phyloP scores from a whole-genome alignment of 2,113 vertebrate genomes.

The Shinisaurus crocodilurus region DNA sequence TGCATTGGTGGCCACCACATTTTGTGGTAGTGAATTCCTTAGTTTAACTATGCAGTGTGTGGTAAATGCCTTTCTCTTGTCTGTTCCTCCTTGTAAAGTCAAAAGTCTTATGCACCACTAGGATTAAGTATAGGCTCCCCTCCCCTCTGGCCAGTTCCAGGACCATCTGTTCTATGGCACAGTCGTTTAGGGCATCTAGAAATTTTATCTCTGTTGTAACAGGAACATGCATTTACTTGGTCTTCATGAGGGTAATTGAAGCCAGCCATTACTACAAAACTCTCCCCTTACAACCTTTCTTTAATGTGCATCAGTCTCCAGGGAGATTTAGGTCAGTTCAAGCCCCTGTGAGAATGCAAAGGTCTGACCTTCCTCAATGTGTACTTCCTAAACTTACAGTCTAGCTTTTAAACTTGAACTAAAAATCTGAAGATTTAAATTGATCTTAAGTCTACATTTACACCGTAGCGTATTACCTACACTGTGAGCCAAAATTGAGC shows the following conservation, averaged over 20 bases:
- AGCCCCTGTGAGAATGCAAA: no score
- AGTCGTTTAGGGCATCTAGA: not conserved
- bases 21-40: not conserved
- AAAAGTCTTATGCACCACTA: not conserved
- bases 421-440: not conserved
- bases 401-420: not conserved
- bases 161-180: not conserved
- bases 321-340: not conserved
- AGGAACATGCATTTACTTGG: no score
- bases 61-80: not conserved
- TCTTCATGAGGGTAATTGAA: no score
- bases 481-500: not conserved
- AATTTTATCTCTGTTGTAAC: not conserved
- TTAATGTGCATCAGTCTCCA: not conserved
- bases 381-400: not conserved
- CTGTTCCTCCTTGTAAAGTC: not conserved
- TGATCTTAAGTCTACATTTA: not conserved
- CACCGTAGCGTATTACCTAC: not conserved
- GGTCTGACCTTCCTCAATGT: no score
- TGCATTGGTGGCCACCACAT: not conserved
- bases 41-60: not conserved
- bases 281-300: no score
- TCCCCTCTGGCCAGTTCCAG: not conserved
- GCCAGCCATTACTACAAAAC: no score
- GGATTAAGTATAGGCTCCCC: no score